phyloP scores from a whole-genome alignment of 2,888 invertebrate species.

The Nebria salina region DNA sequence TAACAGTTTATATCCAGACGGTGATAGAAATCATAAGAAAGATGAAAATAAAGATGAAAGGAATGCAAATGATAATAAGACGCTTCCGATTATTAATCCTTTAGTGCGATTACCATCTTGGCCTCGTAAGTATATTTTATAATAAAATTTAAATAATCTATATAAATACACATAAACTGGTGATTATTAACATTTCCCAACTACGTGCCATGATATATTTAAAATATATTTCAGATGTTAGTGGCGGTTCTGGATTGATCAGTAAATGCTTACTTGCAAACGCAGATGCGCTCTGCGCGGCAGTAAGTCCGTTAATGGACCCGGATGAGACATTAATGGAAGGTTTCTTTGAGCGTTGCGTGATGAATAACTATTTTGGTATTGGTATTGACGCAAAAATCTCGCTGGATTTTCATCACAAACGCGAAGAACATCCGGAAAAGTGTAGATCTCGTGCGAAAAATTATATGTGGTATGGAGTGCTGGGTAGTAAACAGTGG shows the following conservation, averaged over 20 bases:
- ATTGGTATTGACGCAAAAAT: constrained; percentile 99
- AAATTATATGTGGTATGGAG: constrained; percentile 96
- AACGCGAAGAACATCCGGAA: constrained; percentile 96
- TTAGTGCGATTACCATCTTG: constrained; percentile 86
- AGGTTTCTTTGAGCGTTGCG: constrained; percentile 91
- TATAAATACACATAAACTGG: too few species aligned
- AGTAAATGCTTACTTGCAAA: constrained; percentile 95
- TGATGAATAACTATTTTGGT: constrained; percentile 99
- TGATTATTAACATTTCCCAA: too few species aligned
- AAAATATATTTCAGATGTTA: constrained; percentile 65
- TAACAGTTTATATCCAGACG: constrained; percentile 64
- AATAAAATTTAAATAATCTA: constrained; percentile 2
- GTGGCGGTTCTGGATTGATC: constrained; percentile 85
- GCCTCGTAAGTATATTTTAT: constrained; percentile 72
- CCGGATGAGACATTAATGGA: constrained; percentile 88
- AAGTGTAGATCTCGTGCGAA: constrained; percentile 94
- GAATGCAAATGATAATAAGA: constrained; percentile 71
- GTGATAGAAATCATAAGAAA: constrained; percentile 58
- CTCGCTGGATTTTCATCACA: constrained; percentile 95
- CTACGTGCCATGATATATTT: too few species aligned
- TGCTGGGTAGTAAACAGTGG: constrained; percentile 81
- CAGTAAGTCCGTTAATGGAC: constrained; percentile 95
- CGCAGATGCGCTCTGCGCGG: constrained; percentile 95
- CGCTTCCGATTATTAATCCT: constrained; percentile 90
- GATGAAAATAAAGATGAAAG: constrained; percentile 57